A percentile compares a stretch with the other conserved stretches of the same genome.
phyloP scores from a whole-genome alignment of 2,113 vertebrate genomes.

The Microcebus griseorufus region DNA sequence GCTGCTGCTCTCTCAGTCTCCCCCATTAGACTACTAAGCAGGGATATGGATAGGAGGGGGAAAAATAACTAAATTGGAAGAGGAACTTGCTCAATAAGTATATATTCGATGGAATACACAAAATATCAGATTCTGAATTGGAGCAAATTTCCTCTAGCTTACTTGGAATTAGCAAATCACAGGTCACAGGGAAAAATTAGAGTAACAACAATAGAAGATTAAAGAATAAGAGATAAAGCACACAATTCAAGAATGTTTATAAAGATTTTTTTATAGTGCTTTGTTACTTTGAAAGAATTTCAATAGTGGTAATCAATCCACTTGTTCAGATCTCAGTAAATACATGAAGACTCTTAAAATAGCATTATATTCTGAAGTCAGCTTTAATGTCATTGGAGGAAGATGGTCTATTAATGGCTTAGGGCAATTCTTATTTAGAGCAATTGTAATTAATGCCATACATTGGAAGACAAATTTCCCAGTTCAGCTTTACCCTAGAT shows the following conservation, averaged over 20 bases:
- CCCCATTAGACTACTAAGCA: background rate
- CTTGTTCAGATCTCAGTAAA: conserved; percentile 60
- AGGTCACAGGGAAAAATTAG: background rate
- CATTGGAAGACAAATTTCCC: conserved; percentile 16
- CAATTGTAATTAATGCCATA: background rate
- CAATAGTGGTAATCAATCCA: conserved; percentile 55
- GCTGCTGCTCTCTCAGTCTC: background rate
- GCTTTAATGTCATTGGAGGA: conserved; percentile 10
- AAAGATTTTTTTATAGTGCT: background rate
- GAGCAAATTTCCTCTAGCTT: conserved; percentile 42
- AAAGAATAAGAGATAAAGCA: background rate
- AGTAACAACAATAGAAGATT: conserved; percentile 48
- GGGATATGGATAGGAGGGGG: background rate
- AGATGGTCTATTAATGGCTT: conserved; percentile 27
- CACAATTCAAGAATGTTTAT: background rate
- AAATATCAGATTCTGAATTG: background rate
- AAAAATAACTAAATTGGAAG: background rate
- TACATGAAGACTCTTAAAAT: conserved; percentile 48
- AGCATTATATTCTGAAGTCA: background rate
- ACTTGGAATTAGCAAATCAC: conserved; percentile 50
- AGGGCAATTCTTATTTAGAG: conserved; percentile 39
- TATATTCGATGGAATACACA: background rate
- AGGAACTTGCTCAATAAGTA: background rate
- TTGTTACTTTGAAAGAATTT: conserved; percentile 16
- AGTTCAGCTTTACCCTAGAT: background rate